Percentiles rank a stretch among this genome's conserved stretches.
phyloP scores from a whole-genome alignment of 2,797 vertebrate genomes.

The Spinibarbus caldwelli region DNA sequence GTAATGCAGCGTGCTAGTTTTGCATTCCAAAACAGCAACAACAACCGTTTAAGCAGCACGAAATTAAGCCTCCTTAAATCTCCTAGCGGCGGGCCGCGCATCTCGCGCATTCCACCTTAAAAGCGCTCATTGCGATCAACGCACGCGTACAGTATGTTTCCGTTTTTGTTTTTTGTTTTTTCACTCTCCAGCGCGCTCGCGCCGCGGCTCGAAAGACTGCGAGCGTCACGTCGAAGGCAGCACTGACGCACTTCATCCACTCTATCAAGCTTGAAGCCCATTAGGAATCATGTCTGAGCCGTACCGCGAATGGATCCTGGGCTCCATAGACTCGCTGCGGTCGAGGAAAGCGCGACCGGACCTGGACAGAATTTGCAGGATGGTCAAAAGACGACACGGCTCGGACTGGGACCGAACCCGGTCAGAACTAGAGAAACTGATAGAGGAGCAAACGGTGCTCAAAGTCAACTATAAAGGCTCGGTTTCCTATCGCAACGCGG shows the following conservation, averaged over 20 bases:
- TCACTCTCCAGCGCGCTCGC: conserved; percentile 79
- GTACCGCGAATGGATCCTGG: conserved; percentile 90
- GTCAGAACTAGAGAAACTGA: conserved; percentile 89
- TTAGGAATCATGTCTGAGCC: conserved; percentile 75
- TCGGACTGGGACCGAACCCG: conserved; percentile 88
- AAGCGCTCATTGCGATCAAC: conserved; percentile 82
- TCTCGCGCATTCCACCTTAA: conserved; percentile 79
- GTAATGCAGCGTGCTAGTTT: neutral
- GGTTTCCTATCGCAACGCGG: conserved; percentile 91
- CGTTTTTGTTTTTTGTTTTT: no score
- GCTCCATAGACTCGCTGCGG: conserved; percentile 90
- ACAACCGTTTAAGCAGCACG: neutral
- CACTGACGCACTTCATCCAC: conserved; percentile 67
- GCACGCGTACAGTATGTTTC: conserved; percentile 88
- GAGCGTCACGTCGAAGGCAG: conserved; percentile 66
- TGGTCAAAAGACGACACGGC: conserved; percentile 90
- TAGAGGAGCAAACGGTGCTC: conserved; percentile 85
- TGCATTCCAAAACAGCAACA: neutral
- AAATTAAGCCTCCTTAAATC: conserved; percentile 81
- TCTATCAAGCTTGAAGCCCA: conserved; percentile 30
- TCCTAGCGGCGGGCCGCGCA: conserved; percentile 68
- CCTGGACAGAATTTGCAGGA: conserved; percentile 90
- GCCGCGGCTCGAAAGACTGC: conserved; percentile 77
- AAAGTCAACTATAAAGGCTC: conserved; percentile 88
- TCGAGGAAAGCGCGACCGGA: conserved; percentile 91